Evolutionary conservation across 2,797 vertebrate genomes (phyloP), one percentile per base, ranked within the genome.

Genomic region (Poecilia wingei): DNA sequence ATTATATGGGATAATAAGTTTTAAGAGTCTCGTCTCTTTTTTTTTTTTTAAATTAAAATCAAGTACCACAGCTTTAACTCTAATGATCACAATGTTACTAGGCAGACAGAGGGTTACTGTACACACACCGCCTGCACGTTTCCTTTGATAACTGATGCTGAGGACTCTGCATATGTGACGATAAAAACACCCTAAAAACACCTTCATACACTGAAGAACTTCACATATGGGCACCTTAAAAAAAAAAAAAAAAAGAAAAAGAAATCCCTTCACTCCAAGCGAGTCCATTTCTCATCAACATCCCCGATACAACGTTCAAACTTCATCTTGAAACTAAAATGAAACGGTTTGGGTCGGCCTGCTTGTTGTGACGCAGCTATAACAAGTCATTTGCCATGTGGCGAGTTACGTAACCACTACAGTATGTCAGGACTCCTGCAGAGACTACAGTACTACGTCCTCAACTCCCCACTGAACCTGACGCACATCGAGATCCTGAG

Each of bases 271-370:
- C 59, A 75, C 72, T 12, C 12, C 16, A 16, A 64, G 55, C 14
- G 22, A 66, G 39, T 64, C 22, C 0, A 31, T 49, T 16, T n/a
- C 8, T 39, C 28, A 22, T 14, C 46, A 20, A 22, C 77, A 28
- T 18, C 25, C 16, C 13, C 31, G 36, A 57, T 3, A 72, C 46
- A 87, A 84, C 59, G 80, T 31, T 87, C 36, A 66, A 68, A 68
- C 82, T 83, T 74, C 31, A 75, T 74, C 76, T 45, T 59, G 10
- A 39, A 72, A 77, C 14, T 45, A 72, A 73, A 61, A 85, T 3
- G 59, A 75, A 86, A 89, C 69, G 87, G 82, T 88, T 85, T 81
- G 78, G 73, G 43, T 88, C 64, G 72, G 76, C 77, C 80, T 59
- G 75, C 78, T 77, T 4, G 18, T 70, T 5, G 22, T 74, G 84